These are phyloP conservation scores for Drosophila ezoana DNA, from an alignment of 2,888 invertebrate species.

Conservation along the genomic window DNA sequence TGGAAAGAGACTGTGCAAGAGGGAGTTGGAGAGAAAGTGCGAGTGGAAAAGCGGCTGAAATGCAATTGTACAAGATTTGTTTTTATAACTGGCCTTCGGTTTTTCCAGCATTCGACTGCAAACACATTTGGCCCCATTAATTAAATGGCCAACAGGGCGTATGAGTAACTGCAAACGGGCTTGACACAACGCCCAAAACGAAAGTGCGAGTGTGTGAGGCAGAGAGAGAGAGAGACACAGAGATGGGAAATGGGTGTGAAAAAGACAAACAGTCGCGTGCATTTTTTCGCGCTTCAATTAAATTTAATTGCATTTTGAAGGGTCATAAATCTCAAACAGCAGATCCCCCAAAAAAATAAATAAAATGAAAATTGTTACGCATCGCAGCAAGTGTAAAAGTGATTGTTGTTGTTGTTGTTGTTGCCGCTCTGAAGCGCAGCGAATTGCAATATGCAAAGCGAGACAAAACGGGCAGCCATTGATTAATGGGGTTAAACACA, in stretches of 20 bases:
- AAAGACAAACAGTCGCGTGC: slow-evolving; percentile 58
- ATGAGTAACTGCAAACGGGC: slow-evolving; percentile 41
- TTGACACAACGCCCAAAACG: slow-evolving; percentile 19
- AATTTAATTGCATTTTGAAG: slow-evolving; percentile 83
- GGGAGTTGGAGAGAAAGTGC: slow-evolving; percentile 1
- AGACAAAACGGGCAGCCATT: slow-evolving; percentile 42
- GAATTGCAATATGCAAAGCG: slow-evolving; percentile 75
- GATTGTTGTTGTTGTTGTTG: slow-evolving; percentile 18
- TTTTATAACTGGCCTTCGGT: slow-evolving; percentile 23
- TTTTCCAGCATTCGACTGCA: slow-evolving; percentile 15
- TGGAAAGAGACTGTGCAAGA: background rate
- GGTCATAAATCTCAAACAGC: slow-evolving; percentile 79
- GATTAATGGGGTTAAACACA: slow-evolving; percentile 73
- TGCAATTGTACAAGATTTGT: slow-evolving; percentile 46
- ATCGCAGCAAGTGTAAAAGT: slow-evolving; percentile 22
- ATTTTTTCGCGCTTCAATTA: slow-evolving; percentile 78
- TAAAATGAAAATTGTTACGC: slow-evolving; percentile 24
- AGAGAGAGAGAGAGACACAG: background rate
- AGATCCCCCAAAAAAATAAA: slow-evolving; percentile 45
- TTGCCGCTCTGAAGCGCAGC: slow-evolving; percentile 38
- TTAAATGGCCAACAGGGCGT: slow-evolving; percentile 70
- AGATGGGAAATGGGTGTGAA: slow-evolving; percentile 52
- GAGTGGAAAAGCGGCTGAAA: slow-evolving; percentile 26
- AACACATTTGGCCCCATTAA: slow-evolving; percentile 62
- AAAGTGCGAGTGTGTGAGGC: background rate